A percentile compares a stretch with the other conserved stretches of the same genome.
Evolutionary conservation across 2,113 vertebrate species (phyloP).

Genomic region (Empidonax alnorum): DNA sequence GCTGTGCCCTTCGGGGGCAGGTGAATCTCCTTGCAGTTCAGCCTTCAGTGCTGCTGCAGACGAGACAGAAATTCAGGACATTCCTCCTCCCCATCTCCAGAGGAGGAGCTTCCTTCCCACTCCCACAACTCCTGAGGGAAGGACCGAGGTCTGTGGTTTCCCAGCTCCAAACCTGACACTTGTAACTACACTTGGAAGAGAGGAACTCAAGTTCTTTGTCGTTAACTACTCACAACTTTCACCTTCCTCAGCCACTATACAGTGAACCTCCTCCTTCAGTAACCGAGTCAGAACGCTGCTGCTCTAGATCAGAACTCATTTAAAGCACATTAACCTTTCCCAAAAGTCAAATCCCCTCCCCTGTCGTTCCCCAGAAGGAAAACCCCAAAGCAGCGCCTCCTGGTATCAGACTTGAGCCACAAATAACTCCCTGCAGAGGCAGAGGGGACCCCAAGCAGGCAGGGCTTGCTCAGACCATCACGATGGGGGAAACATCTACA

Average conservation of each 20-base stretch:
- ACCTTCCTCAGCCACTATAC: not conserved
- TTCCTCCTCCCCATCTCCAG: not conserved
- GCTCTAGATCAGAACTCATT: not conserved
- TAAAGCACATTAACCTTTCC: not conserved
- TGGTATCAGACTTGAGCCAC: not conserved
- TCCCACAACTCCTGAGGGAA: not conserved
- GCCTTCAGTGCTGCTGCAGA: not conserved
- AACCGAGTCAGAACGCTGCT: not conserved
- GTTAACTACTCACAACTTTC: not conserved
- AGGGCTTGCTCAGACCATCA: not conserved
- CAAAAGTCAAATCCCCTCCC: not conserved
- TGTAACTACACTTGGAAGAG: not conserved
- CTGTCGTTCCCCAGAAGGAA: fast-evolving
- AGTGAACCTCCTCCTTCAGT: not conserved
- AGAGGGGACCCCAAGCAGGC: not conserved
- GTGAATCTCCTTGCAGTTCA: not conserved
- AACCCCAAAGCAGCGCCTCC: not conserved
- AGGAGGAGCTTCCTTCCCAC: not conserved
- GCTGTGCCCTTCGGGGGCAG: not conserved
- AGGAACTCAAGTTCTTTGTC: not conserved
- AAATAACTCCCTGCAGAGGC: not conserved
- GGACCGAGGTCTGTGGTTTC: not conserved
- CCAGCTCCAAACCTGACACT: not conserved
- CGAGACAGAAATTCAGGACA: not conserved
- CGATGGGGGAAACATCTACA: not conserved